Base-by-base conservation (phyloP, 2,113 vertebrate genomes). In the Furnarius figulus region DNA sequence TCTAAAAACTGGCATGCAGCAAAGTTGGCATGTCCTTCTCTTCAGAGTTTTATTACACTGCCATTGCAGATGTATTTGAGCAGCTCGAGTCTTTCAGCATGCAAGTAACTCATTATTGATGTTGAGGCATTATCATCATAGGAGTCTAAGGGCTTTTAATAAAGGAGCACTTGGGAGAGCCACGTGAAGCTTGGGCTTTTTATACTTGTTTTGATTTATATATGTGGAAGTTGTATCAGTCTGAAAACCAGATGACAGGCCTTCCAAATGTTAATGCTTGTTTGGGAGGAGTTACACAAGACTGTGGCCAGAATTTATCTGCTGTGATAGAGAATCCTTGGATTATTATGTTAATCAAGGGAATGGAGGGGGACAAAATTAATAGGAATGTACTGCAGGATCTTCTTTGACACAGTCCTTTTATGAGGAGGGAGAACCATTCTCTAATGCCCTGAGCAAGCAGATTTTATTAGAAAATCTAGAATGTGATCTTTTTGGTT, bases 101-200 rank as follows among this genome's bases (percentile, higher is more conserved):
- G 19, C 63, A 49, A 93, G 8, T 79, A 39, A 62, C 21, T 46
- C 14, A 40, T 47, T 30, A 55, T 53, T 87, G 65, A 35, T 70
- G 33, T 62, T 19, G 25, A 58, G 73, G 30, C 1, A 1, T 27
- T 61, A 31, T 62, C 20, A 35, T 27, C 1, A 0, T 9, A 8
- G 10, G 24, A 73, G 8, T 44, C 70, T 5, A 66, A 20, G 20
- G 17, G 10, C 5, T 2, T 27, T 80, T 63, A 59, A 31, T 66
- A 17, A 61, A 75, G n/a, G 14, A 80, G 17, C 5, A 33, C 4
- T 56, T 83, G 37, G 16, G 39, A 92, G 30, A 77, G 11, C 33
- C 33, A 55, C 35, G 3, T 30, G 27, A 66, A n/a, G 12, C 16
- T 63, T 75, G 10, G n/a, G 11, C 16, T 56, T 42, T 50, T 39